Evolutionary conservation across 2,888 invertebrate genomes (phyloP), one percentile per base, ranked within the genome.

Genomic region (Cantharis nigra): DNA sequence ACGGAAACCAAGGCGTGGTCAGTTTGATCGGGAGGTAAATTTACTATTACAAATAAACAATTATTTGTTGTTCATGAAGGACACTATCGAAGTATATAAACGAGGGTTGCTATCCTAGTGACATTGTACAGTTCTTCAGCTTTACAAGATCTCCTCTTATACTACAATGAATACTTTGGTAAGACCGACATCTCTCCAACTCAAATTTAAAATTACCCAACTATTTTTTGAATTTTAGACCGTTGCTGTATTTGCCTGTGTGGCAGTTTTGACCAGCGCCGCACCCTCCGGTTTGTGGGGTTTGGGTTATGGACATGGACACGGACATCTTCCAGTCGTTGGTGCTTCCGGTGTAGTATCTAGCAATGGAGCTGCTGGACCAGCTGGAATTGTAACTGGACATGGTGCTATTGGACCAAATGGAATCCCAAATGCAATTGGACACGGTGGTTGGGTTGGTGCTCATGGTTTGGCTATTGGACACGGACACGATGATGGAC

Each of bases 81-180:
- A 78, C 82, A 76, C 23, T 64, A 79, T 65, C 72, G 26, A 79
- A 78, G 72, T 83, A 83, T 83, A 83, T 82, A 83, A 79, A 80
- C 77, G 49, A 69, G 75, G 80, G 76, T 80, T 72, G 72, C 65
- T 74, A 18, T 75, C 13, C 30, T 74, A 74, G 70, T 74, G 72
- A 70, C 79, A 81, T 79, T 80, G 79, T 80, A 70, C 72, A 78
- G 76, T 80, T 80, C 75, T 71, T 79, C 70, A 74, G 70, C 78
- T 76, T 67, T 70, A 72, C 75, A 79, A 80, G 79, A 80, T 77
- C 79, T 76, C 76, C 26, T 26, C 26, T 63, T 16, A 73, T 63
- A 18, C 64, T 16, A 78, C 69, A 74, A 84, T 84, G 84, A 82
- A 83, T 76, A 74, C 81, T 65, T 80, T 84, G 76, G 84, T 84